Conservation (phyloP, 1,140 invertebrate species). For the Pectinophora gossypiella region DNA sequence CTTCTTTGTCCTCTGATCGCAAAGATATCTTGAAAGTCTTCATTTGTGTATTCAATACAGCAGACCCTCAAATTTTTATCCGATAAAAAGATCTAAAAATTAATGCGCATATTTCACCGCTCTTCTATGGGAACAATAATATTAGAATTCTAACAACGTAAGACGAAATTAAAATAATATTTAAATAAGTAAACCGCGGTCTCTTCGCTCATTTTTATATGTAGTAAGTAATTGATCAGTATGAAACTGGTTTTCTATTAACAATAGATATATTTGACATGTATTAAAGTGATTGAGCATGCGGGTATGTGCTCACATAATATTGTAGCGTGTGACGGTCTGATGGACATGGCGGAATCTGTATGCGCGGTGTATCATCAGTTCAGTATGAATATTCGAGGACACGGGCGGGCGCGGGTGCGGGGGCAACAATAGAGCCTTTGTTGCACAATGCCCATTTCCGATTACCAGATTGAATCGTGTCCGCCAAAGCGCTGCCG, state of each 20-base stretch:
- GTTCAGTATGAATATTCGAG: slow-evolving; percentile 44
- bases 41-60: slow-evolving; percentile 1
- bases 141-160: neutral
- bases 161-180: too few relatives aligned
- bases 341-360: slow-evolving; percentile 13
- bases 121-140: neutral
- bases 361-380: slow-evolving; percentile 18
- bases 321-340: neutral
- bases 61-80: neutral
- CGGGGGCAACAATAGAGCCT: slow-evolving; percentile 42
- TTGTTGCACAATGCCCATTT: slow-evolving; percentile 71
- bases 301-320: neutral
- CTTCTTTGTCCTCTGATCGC: slow-evolving; percentile 17
- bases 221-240: too few relatives aligned
- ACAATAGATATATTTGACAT: too few relatives aligned
- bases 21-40: neutral
- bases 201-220: too few relatives aligned
- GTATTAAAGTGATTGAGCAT: neutral
- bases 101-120: neutral
- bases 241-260: too few relatives aligned
- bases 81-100: neutral
- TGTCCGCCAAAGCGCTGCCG: slow-evolving; percentile 52
- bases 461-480: slow-evolving; percentile 72
- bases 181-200: too few relatives aligned
- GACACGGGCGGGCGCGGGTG: slow-evolving; percentile 28